A percentile compares a stretch with the other conserved stretches of the same genome.
Conservation (phyloP, 2,888 invertebrate species). For the Drosophila prolongata region DNA sequence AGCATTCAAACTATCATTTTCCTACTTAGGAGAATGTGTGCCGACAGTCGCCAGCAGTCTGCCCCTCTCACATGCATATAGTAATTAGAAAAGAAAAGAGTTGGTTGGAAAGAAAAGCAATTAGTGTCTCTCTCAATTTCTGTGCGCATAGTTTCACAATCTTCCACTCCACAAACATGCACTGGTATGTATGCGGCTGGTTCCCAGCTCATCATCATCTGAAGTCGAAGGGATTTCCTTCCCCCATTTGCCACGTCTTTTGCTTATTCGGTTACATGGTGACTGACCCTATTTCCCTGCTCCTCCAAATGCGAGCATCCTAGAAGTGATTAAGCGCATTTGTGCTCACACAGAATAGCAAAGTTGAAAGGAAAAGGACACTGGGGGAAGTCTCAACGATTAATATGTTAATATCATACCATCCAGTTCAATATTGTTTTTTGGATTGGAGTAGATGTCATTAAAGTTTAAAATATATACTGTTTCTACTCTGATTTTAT, state of each 20-base stretch:
- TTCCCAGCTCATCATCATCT: slow-evolving; percentile 11
- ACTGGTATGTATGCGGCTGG: slow-evolving; percentile 27
- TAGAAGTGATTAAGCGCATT: slow-evolving; percentile 76
- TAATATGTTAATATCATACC: neutral
- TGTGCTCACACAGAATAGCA: slow-evolving; percentile 55
- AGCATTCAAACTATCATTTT: slow-evolving; percentile 77
- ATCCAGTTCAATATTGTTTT: neutral
- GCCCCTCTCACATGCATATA: slow-evolving; percentile 56
- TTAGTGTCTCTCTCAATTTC: slow-evolving; percentile 81
- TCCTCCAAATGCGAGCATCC: slow-evolving; percentile 19
- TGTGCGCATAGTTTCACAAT: slow-evolving; percentile 64
- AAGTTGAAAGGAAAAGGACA: slow-evolving; percentile 32
- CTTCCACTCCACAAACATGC: slow-evolving; percentile 49
- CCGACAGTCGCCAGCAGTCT: slow-evolving; percentile 76
- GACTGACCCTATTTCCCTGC: slow-evolving; percentile 43
- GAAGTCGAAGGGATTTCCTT: slow-evolving; percentile 16
- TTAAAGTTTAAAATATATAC: neutral
- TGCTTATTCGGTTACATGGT: slow-evolving; percentile 51
- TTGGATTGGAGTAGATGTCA: neutral
- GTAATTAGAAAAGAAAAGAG: slow-evolving; percentile 76
- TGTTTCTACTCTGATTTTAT: too few species aligned
- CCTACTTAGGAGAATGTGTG: slow-evolving; percentile 78
- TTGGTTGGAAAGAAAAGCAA: slow-evolving; percentile 74
- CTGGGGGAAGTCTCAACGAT: slow-evolving; percentile 7
- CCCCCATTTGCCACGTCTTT: slow-evolving; percentile 25